phyloP scores from a whole-genome alignment of 2,797 vertebrate species.

The Alfaro cultratus region DNA sequence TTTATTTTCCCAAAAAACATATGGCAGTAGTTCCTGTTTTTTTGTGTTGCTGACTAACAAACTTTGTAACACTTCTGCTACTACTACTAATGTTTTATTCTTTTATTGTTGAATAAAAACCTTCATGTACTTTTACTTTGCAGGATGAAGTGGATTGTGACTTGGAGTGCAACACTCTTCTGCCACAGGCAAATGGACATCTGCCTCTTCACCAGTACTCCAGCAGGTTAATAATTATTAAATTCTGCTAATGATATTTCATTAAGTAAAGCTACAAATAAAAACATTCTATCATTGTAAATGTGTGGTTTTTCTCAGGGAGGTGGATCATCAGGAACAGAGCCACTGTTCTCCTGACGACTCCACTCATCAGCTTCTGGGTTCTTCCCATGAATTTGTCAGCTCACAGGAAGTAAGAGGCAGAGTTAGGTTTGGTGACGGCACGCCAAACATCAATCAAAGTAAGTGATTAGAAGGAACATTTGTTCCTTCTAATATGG shows the following conservation, averaged over 20 bases:
- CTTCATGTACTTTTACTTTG: conserved; percentile 5
- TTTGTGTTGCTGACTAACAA: neutral
- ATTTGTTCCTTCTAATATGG: conserved; percentile 2
- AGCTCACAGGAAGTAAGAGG: conserved; percentile 62
- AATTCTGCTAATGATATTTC: neutral
- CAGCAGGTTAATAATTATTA: conserved; percentile 75
- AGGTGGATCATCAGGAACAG: conserved; percentile 67
- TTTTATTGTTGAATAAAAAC: neutral
- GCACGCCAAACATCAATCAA: conserved; percentile 52
- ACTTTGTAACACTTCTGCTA: neutral
- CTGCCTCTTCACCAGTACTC: conserved; percentile 77
- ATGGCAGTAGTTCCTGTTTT: neutral
- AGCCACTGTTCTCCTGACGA: conserved; percentile 80
- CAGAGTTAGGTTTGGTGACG: conserved; percentile 56
- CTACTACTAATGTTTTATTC: neutral
- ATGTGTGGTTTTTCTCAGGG: conserved; percentile 51
- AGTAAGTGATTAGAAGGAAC: conserved; percentile 69
- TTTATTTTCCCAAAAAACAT: neutral
- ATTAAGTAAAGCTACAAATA: conserved; percentile 1
- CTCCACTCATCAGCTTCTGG: conserved; percentile 82
- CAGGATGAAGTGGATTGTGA: conserved; percentile 82
- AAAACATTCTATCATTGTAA: neutral
- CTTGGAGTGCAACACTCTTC: conserved; percentile 80
- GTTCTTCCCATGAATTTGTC: conserved; percentile 72
- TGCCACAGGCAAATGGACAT: conserved; percentile 82